Base-by-base conservation (phyloP, 2,888 invertebrate species). In the Cheilosia vulpina region DNA sequence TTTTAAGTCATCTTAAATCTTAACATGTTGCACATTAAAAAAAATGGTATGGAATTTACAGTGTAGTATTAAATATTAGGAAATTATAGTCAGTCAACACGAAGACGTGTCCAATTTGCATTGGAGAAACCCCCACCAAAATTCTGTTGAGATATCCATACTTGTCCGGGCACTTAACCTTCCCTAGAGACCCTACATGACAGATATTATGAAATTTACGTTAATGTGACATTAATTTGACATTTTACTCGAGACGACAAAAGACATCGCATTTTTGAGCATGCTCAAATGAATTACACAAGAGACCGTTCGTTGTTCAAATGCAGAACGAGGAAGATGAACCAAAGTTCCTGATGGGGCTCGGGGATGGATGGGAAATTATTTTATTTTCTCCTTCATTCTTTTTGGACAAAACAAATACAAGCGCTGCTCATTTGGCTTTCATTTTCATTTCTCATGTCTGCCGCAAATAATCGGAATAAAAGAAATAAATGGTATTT, bases 151-250 rank as follows among this genome's bases (percentile, higher is more conserved):
- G 41, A 34, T n/a, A 4, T 41, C 38, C 41, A 60, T 62, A 38
- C 60, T 60, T 53, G 62, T 19, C 55, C 4, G 13, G 31, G 68
- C 75, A 73, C 73, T 73, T 58, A 60, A 53, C 53, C 66, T 43
- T 60, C 34, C 47, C 55, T 45, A 71, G 53, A 71, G 72, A 72
- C 62, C 72, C 72, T 66, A 57, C 47, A 71, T 81, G 75, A 76
- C 76, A 73, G 15, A 19, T 72, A 78, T 66, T 62, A 58, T 75
- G 41, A 62, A 69, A 84, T 79, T 53, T 31, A 66, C 47, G 76
- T 60, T 71, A 76, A 80, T 76, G 65, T 80, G 80, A 80, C 75
- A 69, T 71, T 85, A 80, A 85, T 85, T 75, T 85, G 84, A 85
- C 62, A 85, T 85, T 80, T 76, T 75, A 43, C 53, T 66, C 57